Evolutionary conservation across 2,888 invertebrate species (phyloP).

Genomic region (Lampropteryx suffumata): DNA sequence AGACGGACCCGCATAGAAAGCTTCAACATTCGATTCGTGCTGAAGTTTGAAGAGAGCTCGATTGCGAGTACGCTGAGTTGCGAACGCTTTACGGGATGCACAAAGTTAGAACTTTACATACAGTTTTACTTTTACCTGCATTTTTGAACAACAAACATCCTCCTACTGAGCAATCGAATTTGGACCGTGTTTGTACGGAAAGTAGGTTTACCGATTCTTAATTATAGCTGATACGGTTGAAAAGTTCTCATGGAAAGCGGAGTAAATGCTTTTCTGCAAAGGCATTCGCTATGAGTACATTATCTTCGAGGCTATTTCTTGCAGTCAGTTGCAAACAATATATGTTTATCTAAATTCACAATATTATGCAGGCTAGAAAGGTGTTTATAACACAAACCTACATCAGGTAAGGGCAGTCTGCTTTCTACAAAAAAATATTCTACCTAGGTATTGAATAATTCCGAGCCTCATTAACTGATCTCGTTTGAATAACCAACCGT

Average conservation of each 20-base stretch:
- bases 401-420: no score
- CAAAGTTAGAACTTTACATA: conserved; percentile 58
- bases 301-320: no score
- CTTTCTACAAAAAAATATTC: neutral
- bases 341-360: no score
- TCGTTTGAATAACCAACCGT: conserved; percentile 17
- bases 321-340: no score
- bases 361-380: no score
- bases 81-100: conserved; percentile 51
- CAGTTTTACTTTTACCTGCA: conserved; percentile 45
- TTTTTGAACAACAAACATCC: conserved; percentile 54
- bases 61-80: conserved; percentile 57
- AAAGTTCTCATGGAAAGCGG: no score
- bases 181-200: conserved; percentile 5
- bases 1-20: conserved; percentile 57
- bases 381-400: no score
- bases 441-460: conserved; percentile 14
- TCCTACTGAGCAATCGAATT: conserved; percentile 11
- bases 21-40: conserved; percentile 59
- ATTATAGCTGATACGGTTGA: no score
- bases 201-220: neutral
- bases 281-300: no score
- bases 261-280: no score
- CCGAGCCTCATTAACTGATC: conserved; percentile 16
- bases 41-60: conserved; percentile 55